These are phyloP conservation scores for Hydractinia echinata DNA, from an alignment of 30 jellyfish, hydroid and myxozoan genomes.

Conservation along the genomic window DNA sequence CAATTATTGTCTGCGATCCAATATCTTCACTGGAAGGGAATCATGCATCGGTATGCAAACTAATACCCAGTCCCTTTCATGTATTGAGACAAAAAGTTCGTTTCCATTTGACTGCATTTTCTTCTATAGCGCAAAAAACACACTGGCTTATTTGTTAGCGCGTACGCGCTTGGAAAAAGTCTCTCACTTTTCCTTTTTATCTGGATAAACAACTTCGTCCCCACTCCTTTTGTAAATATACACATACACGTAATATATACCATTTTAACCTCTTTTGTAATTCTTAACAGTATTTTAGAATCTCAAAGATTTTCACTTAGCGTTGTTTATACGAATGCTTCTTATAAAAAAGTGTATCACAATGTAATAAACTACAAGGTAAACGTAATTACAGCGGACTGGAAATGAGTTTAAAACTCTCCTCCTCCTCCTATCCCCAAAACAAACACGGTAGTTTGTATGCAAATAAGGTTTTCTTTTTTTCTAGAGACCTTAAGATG, in stretches of 20 bases:
- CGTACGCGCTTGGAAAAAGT: too few relatives aligned
- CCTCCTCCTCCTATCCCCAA: neutral
- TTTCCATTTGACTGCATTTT: too few relatives aligned
- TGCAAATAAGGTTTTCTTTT: too few relatives aligned
- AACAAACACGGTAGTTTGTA: too few relatives aligned
- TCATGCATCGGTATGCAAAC: constrained; percentile 55
- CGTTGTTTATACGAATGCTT: neutral
- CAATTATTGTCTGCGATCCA: constrained; percentile 58
- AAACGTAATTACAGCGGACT: neutral
- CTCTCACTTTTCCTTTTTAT: too few relatives aligned
- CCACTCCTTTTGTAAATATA: too few relatives aligned
- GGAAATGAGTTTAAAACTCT: neutral
- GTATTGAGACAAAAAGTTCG: too few relatives aligned
- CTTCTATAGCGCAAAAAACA: too few relatives aligned
- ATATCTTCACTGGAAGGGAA: constrained; percentile 59
- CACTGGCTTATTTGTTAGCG: too few relatives aligned
- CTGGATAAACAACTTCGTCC: too few relatives aligned
- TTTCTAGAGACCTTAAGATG: constrained; percentile 63
- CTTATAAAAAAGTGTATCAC: neutral
- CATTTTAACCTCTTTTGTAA: too few relatives aligned
- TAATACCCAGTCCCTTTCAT: neutral
- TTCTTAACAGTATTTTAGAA: neutral
- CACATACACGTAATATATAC: too few relatives aligned
- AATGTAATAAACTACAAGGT: neutral
- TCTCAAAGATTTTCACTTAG: neutral